These are phyloP conservation scores for Agriotes lineatus DNA, from an alignment of 2,888 invertebrate genomes.

Conservation along the genomic window DNA sequence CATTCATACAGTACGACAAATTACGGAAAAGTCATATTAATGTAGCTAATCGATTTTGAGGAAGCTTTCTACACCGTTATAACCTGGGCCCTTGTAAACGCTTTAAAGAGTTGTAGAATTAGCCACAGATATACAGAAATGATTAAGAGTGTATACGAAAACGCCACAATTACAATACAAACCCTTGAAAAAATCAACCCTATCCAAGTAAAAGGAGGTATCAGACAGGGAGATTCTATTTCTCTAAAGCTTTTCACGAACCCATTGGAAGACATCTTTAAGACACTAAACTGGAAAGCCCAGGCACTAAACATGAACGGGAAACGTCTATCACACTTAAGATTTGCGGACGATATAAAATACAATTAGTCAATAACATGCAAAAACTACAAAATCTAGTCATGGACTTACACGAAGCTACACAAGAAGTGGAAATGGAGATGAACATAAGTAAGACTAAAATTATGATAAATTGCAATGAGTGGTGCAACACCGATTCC, in stretches of 20 bases:
- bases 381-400: too few relatives aligned
- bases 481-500: background rate
- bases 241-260: too few relatives aligned
- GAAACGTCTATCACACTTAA: too few relatives aligned
- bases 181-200: background rate
- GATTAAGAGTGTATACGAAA: background rate
- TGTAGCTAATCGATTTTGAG: background rate
- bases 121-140: background rate
- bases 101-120: background rate
- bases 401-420: too few relatives aligned
- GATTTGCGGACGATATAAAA: too few relatives aligned
- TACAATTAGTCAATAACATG: too few relatives aligned
- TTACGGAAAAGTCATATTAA: background rate
- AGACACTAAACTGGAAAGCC: too few relatives aligned
- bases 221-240: background rate
- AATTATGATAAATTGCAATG: too few relatives aligned
- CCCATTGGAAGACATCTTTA: too few relatives aligned
- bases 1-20: background rate
- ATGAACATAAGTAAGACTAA: too few relatives aligned
- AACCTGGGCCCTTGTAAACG: background rate
- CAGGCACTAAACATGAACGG: too few relatives aligned
- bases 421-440: too few relatives aligned
- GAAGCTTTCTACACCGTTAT: constrained; percentile 8
- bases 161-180: background rate
- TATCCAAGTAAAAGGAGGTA: background rate